Conservation (phyloP, 2,888 invertebrate genomes). For the Diarsia rubi region DNA sequence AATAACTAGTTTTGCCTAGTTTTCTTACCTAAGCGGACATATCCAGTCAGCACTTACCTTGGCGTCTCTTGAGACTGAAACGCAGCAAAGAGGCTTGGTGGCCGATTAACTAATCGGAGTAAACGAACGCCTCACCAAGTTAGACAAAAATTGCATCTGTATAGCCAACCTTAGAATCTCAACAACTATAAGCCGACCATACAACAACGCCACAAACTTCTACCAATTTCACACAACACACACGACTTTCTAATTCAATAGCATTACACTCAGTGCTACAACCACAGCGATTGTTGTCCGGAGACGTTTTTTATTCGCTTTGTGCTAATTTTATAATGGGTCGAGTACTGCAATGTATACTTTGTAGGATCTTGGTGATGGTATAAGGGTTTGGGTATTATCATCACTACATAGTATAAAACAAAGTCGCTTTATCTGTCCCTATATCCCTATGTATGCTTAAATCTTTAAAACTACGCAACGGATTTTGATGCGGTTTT, state of each 20-base stretch:
- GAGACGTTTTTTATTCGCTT: constrained; percentile 29
- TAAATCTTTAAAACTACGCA: too few relatives aligned
- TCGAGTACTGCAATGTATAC: neutral
- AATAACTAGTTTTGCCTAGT: too few relatives aligned
- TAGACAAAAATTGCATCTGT: neutral
- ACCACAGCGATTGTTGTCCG: constrained; percentile 40
- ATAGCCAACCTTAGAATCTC: constrained; percentile 31
- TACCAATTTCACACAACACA: neutral
- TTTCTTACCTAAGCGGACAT: too few relatives aligned
- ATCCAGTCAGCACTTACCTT: too few relatives aligned
- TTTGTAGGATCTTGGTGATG: constrained; percentile 6
- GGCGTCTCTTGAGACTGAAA: too few relatives aligned
- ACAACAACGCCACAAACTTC: neutral
- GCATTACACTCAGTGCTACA: constrained; percentile 4
- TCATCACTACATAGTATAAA: too few relatives aligned
- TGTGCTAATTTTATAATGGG: constrained; percentile 38
- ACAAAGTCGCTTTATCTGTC: too few relatives aligned
- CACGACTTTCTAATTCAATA: neutral
- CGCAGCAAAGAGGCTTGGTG: too few relatives aligned
- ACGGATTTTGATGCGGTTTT: too few relatives aligned
- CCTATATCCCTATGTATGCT: too few relatives aligned
- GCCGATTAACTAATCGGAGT: too few relatives aligned
- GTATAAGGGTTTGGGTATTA: too few relatives aligned
- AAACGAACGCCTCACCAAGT: neutral
- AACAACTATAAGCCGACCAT: constrained; percentile 38